Conservation (phyloP, 1,140 invertebrate species). For the Zophobas morio region DNA sequence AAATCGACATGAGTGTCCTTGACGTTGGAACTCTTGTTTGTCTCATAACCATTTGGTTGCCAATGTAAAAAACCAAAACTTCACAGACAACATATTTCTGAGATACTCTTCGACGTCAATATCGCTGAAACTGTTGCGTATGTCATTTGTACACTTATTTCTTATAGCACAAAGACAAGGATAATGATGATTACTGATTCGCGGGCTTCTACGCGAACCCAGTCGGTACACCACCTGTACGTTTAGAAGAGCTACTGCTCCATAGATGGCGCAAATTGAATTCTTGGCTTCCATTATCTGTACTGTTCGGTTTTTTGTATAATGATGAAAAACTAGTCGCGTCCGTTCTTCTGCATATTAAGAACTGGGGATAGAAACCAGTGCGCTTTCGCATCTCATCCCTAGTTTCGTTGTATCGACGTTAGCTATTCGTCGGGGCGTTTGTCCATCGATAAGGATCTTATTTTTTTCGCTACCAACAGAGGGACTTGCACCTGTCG, state of each 20-base stretch:
- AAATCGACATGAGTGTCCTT: no score
- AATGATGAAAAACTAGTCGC: constrained; percentile 62
- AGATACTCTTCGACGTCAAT: no score
- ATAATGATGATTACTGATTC: no score
- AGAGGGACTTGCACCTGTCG: constrained; percentile 65
- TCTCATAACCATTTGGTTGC: no score
- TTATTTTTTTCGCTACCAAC: constrained; percentile 64
- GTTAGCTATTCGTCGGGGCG: constrained; percentile 10
- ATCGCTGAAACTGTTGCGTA: no score
- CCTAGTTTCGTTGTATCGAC: constrained; percentile 44
- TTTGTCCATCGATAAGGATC: constrained; percentile 38
- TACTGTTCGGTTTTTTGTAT: constrained; percentile 60
- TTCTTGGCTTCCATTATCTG: constrained; percentile 45
- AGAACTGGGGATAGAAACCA: constrained; percentile 49
- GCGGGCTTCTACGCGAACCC: no score
- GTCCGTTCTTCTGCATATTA: constrained; percentile 60
- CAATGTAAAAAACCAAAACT: no score
- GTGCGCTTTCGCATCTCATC: constrained; percentile 47
- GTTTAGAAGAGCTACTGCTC: neutral
- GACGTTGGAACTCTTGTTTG: no score
- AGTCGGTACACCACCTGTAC: neutral
- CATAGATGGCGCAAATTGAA: neutral
- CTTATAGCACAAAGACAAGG: no score
- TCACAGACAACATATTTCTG: no score
- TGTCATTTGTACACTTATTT: no score